phyloP scores from a whole-genome alignment of 2,888 invertebrate genomes.

The Hirtodrosophila alboralis region DNA sequence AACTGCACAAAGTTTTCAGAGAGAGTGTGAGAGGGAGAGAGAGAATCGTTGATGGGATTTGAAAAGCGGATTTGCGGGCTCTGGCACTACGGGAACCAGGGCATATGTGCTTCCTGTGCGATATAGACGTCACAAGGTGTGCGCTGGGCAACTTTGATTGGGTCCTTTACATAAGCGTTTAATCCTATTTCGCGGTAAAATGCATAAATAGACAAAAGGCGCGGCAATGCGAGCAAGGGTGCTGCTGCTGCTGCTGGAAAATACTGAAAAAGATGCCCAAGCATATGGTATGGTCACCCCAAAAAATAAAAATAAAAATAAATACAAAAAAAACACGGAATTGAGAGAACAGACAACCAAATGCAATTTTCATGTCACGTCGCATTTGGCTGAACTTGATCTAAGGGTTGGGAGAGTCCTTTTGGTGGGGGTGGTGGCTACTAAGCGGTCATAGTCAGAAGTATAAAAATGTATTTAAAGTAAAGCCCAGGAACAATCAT shows the following conservation, averaged over 20 bases:
- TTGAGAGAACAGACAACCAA: slow-evolving; percentile 39
- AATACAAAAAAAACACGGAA: slow-evolving; percentile 2
- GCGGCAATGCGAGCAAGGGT: slow-evolving; percentile 27
- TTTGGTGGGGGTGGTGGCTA: slow-evolving; percentile 19
- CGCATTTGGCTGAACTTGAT: slow-evolving; percentile 51
- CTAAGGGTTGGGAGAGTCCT: neutral
- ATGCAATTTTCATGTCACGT: slow-evolving; percentile 78
- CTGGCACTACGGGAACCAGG: slow-evolving; percentile 60
- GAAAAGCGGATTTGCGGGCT: slow-evolving; percentile 71
- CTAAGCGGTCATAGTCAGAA: slow-evolving; percentile 57
- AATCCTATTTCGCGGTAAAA: slow-evolving; percentile 83
- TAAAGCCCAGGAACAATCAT: slow-evolving; percentile 67
- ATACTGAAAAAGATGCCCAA: slow-evolving; percentile 36
- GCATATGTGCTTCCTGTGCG: slow-evolving; percentile 62
- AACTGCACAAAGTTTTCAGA: slow-evolving; percentile 56
- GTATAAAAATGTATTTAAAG: slow-evolving; percentile 67
- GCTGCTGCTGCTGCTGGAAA: too few relatives aligned
- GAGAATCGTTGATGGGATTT: slow-evolving; percentile 69
- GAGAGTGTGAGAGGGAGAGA: slow-evolving; percentile 7
- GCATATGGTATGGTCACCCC: slow-evolving; percentile 56
- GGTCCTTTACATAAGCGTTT: slow-evolving; percentile 81
- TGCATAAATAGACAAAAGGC: slow-evolving; percentile 81
- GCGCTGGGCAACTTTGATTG: slow-evolving; percentile 76
- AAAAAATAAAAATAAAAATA: slow-evolving; percentile 37
- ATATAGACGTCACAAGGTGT: slow-evolving; percentile 60